Evolutionary conservation across 2,113 vertebrate species (phyloP).

Genomic region (Microcebus lehilahytsara): DNA sequence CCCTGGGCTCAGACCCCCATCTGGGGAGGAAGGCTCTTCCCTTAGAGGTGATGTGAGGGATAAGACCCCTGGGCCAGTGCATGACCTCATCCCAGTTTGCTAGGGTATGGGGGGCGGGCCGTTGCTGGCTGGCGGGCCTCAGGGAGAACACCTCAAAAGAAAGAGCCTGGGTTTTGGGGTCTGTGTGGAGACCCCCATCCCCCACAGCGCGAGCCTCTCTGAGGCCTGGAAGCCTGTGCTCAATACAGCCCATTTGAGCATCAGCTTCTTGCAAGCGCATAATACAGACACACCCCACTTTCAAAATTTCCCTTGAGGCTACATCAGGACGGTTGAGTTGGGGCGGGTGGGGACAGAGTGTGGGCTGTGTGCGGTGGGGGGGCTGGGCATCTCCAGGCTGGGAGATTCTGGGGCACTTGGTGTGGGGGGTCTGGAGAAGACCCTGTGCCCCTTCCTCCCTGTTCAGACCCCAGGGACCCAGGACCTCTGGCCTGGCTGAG

Average conservation of each 20-base stretch:
- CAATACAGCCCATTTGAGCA: background rate
- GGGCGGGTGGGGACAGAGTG: background rate
- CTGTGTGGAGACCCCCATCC: background rate
- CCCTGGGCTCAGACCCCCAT: background rate
- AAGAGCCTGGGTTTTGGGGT: background rate
- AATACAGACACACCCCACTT: slow-evolving; percentile 61
- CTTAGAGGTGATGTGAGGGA: background rate
- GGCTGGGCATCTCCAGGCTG: background rate
- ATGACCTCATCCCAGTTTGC: background rate
- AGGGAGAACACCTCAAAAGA: background rate
- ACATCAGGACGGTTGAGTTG: slow-evolving; percentile 19
- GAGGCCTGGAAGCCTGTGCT: background rate
- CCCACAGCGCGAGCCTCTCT: background rate
- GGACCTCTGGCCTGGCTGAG: background rate
- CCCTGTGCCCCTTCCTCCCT: background rate
- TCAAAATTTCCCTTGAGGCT: slow-evolving; percentile 55
- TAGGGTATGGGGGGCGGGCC: background rate
- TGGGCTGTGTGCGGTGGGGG: background rate
- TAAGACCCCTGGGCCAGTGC: background rate
- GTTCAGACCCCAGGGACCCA: background rate
- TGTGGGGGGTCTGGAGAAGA: background rate
- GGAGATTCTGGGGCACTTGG: background rate
- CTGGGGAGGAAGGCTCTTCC: background rate
- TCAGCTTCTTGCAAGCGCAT: background rate
- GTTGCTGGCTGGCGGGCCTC: background rate